Base-by-base conservation (phyloP, 2,113 vertebrate species). In the Patagioenas fasciata region DNA sequence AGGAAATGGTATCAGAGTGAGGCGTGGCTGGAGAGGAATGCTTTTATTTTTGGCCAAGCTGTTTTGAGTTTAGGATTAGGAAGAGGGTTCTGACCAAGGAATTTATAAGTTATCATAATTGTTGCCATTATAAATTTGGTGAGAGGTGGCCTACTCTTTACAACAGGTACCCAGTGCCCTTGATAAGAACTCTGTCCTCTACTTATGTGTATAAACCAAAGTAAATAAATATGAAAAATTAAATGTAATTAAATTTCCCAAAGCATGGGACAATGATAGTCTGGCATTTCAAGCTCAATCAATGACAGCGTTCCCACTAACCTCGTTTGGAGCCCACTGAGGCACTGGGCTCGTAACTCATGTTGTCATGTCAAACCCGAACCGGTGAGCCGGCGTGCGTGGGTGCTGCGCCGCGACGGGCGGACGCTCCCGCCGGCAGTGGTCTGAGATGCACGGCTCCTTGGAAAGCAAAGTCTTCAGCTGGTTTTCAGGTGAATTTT, bases 191-290 rank as follows among this genome's bases (percentile, higher is more conserved):
- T 81, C 92, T 91, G 88, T 95, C 69, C 44, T 94, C 92, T 79
- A 47, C 70, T 95, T 96, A 88, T 70, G 93, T 91, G 92, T 91
- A 87, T 94, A 93, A 96, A 94, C 77, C 53, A 85, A 87, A 96
- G 96, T 93, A 92, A 94, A 96, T 96, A 96, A 81, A 94, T 96
- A 94, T 70, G 90, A 95, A 94, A 95, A 96, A 95, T 93, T 96
- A 93, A 96, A 91, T 62, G 36, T 95, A 96, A 96, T 94, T 91
- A 96, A 72, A 96, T 96, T 93, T 95, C 91, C 61, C 50, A 92
- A 94, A 96, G 91, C 95, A 69, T 44, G 44, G 92, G 57, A 95
- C 95, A 91, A 69, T 23, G 95, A 79, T 94, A 94, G 88, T 89
- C 93, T 97, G 93, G 87, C 80, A 95, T 93, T 96, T 94, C 34